Conservation (phyloP, 37 sponge, comb jelly and placozoan genomes). For the Bolinopsis microptera region DNA sequence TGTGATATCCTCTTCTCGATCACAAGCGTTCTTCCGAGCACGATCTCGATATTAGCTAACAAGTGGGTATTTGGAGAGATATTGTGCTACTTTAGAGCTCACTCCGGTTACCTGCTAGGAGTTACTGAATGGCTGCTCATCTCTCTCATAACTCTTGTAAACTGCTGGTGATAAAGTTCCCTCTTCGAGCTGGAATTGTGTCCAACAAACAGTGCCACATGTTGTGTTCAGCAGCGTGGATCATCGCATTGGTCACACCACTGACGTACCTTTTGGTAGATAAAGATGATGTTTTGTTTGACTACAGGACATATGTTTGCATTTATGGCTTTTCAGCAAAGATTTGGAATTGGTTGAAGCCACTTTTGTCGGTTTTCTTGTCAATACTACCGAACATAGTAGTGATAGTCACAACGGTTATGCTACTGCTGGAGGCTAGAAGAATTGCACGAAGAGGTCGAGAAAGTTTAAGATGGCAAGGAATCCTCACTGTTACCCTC, state of each 20-base stretch:
- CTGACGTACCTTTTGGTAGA: not conserved
- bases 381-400: not conserved
- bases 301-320: not conserved
- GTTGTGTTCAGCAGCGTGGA: not conserved
- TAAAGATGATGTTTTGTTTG: not conserved
- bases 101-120: not conserved
- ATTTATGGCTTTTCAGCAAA: not conserved
- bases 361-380: not conserved
- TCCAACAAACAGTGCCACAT: not conserved
- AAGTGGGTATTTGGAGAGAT: not conserved
- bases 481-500: not conserved
- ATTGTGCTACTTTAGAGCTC: not conserved
- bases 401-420: not conserved
- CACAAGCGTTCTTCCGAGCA: not conserved
- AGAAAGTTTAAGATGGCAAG: not conserved
- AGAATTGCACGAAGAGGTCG: not conserved
- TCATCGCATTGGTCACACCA: not conserved
- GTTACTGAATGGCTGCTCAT: not conserved
- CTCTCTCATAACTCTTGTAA: not conserved
- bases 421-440: not conserved
- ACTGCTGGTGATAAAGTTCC: not conserved
- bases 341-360: not conserved
- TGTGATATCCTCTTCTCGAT: not conserved
- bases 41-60: not conserved
- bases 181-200: not conserved